Conservation (phyloP, 2,888 invertebrate species). For the Crematogaster levior region DNA sequence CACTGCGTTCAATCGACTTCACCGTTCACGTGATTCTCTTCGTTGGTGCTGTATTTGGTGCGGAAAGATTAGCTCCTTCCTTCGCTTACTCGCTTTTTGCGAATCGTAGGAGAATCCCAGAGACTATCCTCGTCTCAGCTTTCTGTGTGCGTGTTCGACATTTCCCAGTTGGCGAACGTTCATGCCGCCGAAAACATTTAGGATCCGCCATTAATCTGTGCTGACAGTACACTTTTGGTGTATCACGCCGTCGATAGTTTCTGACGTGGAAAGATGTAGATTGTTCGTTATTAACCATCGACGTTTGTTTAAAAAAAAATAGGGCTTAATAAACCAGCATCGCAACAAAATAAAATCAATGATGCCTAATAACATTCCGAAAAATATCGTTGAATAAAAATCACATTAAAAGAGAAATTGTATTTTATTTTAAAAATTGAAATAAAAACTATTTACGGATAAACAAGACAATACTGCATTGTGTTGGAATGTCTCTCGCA, state of each 20-base stretch:
- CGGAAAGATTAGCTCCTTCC: constrained; percentile 78
- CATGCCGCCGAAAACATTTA: constrained; percentile 56
- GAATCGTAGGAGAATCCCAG: constrained; percentile 28
- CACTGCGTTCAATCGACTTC: constrained; percentile 80
- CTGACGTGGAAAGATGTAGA: not conserved
- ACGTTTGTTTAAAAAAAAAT: not conserved
- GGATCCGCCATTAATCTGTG: constrained; percentile 71
- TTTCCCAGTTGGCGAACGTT: constrained; percentile 25
- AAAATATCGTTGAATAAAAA: not conserved
- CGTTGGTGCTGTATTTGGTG: constrained; percentile 74
- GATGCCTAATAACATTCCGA: not conserved
- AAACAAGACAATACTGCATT: not conserved
- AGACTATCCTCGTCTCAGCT: constrained; percentile 41
- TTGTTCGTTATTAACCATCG: constrained; percentile 9
- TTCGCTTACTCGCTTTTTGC: constrained; percentile 43
- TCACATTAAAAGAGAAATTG: not conserved
- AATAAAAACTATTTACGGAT: not conserved
- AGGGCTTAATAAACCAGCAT: not conserved
- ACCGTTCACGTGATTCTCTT: constrained; percentile 64
- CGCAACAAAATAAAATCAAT: not conserved
- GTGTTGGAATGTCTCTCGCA: not conserved
- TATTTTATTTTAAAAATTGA: not conserved
- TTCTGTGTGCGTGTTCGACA: constrained; percentile 39
- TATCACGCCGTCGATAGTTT: constrained; percentile 69
- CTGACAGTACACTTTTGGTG: constrained; percentile 73